phyloP scores from a whole-genome alignment of 2,113 vertebrate species.

The Pandion haliaetus region DNA sequence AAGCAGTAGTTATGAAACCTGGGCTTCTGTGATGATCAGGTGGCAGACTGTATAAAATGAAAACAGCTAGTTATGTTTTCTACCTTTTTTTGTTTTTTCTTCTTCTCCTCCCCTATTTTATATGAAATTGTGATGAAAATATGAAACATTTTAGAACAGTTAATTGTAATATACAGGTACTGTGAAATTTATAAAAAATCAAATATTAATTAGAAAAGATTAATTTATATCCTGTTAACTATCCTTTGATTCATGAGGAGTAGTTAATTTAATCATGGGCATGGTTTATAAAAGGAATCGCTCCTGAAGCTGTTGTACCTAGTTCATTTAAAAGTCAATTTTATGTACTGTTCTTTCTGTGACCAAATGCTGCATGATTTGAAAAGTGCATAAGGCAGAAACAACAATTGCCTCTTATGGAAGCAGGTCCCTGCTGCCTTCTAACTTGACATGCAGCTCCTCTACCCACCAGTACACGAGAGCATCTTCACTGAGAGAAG shows the following conservation, averaged over 20 bases:
- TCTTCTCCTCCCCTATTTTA: not conserved
- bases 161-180: not conserved
- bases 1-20: not conserved
- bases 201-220: not conserved
- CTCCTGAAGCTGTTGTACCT: not conserved
- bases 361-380: not conserved
- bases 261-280: not conserved
- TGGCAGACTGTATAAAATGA: not conserved
- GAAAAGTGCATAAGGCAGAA: not conserved
- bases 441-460: rapidly evolving
- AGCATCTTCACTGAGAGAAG: not conserved
- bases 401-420: not conserved
- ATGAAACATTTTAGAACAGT: not conserved
- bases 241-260: not conserved
- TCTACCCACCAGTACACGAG: not conserved
- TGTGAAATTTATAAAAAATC: not conserved
- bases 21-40: not conserved
- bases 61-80: not conserved
- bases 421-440: not conserved
- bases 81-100: not conserved
- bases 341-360: not conserved
- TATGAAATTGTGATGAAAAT: not conserved
- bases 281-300: not conserved
- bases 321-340: not conserved
- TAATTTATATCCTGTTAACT: not conserved